These are phyloP conservation scores for Drosophila suboccidentalis DNA, from an alignment of 2,888 invertebrate species.

Conservation along the genomic window DNA sequence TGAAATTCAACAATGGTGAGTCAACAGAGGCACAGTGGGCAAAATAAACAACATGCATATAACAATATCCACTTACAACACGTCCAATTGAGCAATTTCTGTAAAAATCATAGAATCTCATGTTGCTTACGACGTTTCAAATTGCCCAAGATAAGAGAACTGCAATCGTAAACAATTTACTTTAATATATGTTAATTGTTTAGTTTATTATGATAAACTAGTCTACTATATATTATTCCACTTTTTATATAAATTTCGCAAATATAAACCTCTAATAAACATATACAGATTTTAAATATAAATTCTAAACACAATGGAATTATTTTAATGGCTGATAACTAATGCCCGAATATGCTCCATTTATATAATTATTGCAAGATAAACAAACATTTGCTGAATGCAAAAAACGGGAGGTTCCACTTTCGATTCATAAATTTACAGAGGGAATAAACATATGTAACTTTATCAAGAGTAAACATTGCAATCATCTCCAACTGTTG, in stretches of 20 bases:
- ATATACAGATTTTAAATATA: not conserved
- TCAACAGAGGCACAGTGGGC: slow-evolving; percentile 16
- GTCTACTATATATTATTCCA: not conserved
- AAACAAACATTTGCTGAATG: not conserved
- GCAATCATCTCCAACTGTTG: not conserved
- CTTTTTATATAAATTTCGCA: not conserved
- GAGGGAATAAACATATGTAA: not conserved
- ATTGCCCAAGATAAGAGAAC: not conserved
- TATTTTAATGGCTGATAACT: not conserved
- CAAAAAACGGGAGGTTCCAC: not conserved
- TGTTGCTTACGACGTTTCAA: not conserved
- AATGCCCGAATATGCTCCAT: not conserved
- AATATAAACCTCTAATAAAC: not conserved
- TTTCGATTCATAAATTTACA: not conserved
- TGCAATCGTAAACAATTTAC: not conserved
- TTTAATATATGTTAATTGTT: not conserved
- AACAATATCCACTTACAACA: not conserved
- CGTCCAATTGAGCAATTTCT: not conserved
- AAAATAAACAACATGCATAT: not conserved
- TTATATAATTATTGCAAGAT: not conserved
- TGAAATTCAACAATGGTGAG: slow-evolving; percentile 6
- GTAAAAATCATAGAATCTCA: not conserved
- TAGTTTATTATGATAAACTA: not conserved
- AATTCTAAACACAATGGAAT: not conserved
- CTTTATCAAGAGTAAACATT: slow-evolving; percentile 10